phyloP scores from a whole-genome alignment of 2,888 invertebrate genomes.

The Cephonodes hylas region DNA sequence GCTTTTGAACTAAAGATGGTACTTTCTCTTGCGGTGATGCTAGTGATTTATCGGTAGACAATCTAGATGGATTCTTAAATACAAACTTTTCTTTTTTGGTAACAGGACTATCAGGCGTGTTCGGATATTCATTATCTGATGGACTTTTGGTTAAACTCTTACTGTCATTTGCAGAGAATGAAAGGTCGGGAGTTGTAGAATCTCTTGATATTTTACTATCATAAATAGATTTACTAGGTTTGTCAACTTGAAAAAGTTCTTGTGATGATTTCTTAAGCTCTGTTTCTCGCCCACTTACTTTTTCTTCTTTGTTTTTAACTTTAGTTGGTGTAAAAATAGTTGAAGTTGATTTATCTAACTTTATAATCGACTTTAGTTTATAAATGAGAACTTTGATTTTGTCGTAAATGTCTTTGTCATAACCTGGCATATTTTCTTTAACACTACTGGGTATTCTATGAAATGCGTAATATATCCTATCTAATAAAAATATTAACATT shows the following conservation, averaged over 20 bases:
- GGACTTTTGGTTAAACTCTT: conserved; percentile 37
- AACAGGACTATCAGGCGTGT: conserved; percentile 33
- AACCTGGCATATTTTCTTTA: conserved; percentile 82
- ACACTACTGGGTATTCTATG: conserved; percentile 83
- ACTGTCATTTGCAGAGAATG: conserved; percentile 44
- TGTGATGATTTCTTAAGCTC: conserved; percentile 29
- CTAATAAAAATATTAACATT: conserved; percentile 82
- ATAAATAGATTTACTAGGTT: conserved; percentile 7
- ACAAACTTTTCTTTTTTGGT: conserved; percentile 67
- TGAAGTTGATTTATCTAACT: conserved; percentile 56
- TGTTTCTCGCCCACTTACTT: too few relatives aligned
- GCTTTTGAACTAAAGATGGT: conserved; percentile 62
- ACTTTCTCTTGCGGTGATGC: conserved; percentile 48
- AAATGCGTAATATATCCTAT: conserved; percentile 83
- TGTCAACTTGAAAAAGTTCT: conserved; percentile 10
- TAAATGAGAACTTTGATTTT: conserved; percentile 80
- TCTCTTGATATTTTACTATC: neutral
- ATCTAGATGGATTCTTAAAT: conserved; percentile 65
- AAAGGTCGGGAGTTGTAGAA: conserved; percentile 31
- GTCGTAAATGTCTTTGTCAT: conserved; percentile 77
- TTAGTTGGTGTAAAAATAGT: conserved; percentile 25
- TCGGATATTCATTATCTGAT: conserved; percentile 39
- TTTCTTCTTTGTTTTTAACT: conserved; percentile 23
- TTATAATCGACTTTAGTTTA: conserved; percentile 77
- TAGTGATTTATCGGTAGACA: conserved; percentile 42